Conservation (phyloP, 2,888 invertebrate species). For the Helleia helle region DNA sequence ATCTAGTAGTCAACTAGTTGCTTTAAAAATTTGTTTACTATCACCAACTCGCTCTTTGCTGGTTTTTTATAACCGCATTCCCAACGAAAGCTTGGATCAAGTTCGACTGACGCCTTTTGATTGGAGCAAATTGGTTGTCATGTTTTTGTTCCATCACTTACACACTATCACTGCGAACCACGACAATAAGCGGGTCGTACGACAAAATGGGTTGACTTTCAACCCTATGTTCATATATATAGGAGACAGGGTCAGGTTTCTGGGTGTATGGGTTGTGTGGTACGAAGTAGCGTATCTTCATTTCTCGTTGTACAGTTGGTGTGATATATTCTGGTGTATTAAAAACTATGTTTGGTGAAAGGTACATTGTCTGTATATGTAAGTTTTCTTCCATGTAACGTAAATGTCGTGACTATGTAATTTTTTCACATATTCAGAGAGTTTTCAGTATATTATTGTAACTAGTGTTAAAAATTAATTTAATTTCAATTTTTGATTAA, state of each 20-base stretch:
- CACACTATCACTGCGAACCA: constrained; percentile 24
- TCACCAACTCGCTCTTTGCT: neutral
- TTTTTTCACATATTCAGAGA: too few relatives aligned
- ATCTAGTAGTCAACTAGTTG: too few relatives aligned
- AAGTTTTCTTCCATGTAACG: too few relatives aligned
- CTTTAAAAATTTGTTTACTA: too few relatives aligned
- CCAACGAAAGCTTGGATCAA: constrained; percentile 36
- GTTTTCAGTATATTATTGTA: too few relatives aligned
- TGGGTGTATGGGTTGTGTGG: neutral
- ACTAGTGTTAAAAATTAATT: too few relatives aligned
- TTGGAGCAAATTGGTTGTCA: constrained; percentile 47
- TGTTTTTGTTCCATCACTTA: constrained; percentile 27
- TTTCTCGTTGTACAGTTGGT: constrained; percentile 16
- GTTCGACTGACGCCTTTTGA: constrained; percentile 39
- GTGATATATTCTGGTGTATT: neutral
- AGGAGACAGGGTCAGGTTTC: neutral
- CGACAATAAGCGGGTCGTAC: constrained; percentile 3
- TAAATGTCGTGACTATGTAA: too few relatives aligned
- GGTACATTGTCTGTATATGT: too few relatives aligned
- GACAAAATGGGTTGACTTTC: constrained; percentile 1
- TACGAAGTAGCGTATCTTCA: constrained; percentile 17
- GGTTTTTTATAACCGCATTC: constrained; percentile 12
- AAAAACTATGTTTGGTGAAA: too few relatives aligned
- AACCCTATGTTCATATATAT: neutral
- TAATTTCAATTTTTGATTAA: too few relatives aligned